Percentiles rank a stretch among this genome's conserved stretches.
Conservation (phyloP, 1,140 invertebrate genomes). For the Vanessa atalanta region DNA sequence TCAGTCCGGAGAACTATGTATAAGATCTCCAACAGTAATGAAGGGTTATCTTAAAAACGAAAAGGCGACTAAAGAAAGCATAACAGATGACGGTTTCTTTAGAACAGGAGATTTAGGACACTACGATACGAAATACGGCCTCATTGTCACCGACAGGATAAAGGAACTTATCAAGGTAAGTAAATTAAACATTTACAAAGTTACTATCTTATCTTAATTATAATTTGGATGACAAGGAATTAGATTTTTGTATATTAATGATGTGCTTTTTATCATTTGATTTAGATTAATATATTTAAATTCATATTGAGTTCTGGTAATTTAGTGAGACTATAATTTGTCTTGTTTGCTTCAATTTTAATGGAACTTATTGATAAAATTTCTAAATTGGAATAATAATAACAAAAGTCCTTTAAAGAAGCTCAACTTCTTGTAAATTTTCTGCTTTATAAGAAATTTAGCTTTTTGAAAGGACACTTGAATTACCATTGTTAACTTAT, state of each 20-base stretch:
- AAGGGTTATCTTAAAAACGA: slow-evolving; percentile 84
- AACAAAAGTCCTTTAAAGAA: no score
- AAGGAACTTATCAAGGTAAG: slow-evolving; percentile 88
- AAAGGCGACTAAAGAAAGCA: slow-evolving; percentile 82
- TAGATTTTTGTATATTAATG: neutral
- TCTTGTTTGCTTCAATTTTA: no score
- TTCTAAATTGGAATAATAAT: no score
- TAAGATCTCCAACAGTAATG: slow-evolving; percentile 87
- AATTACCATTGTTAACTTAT: no score
- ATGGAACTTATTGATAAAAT: no score
- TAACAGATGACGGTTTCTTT: slow-evolving; percentile 87
- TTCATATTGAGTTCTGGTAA: no score
- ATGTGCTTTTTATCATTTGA: neutral
- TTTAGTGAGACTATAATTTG: no score
- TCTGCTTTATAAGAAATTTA: no score
- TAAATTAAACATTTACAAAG: neutral
- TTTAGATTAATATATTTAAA: no score
- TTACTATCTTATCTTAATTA: neutral
- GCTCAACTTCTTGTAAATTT: no score
- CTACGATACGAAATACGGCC: slow-evolving; percentile 82
- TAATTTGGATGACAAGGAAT: neutral
- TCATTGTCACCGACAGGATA: slow-evolving; percentile 86
- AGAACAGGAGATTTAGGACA: slow-evolving; percentile 88
- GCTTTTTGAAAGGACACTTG: no score
- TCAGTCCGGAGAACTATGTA: slow-evolving; percentile 85